Evolutionary conservation across 2,888 invertebrate genomes (phyloP), one percentile per base, ranked within the genome.

Genomic region (Trissolcus brochymenae): DNA sequence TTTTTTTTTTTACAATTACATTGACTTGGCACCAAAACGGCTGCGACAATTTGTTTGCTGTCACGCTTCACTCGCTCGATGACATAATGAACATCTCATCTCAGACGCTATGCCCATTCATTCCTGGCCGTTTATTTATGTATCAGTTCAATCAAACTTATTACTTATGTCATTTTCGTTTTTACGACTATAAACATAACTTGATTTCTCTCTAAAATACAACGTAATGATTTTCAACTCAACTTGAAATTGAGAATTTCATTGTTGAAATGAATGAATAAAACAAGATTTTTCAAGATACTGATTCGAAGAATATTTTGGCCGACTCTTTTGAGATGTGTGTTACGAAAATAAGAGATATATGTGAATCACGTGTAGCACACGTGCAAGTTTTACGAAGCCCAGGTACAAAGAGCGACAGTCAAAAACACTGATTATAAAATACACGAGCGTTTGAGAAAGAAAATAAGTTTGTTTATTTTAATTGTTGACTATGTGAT

Each of bases 311-410:
- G 4, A 51, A 19, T 17, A 51, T 51, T 55, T 56, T 55, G 41
- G 16, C n/a, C 46, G 14, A 9, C 46, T 57, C 46, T 4, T 13
- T 70, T 66, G 21, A 40, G 50, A 61, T 64, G 70, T 65, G 43
- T 64, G 65, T 61, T 61, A 70, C 61, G 74, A 62, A 74, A 71
- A 66, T 17, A 16, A 66, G 14, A 35, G 60, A 17, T 56, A 17
- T 56, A 73, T 74, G 61, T 59, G 50, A 50, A 60, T 71, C 78
- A 78, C 75, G 75, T 67, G 56, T 21, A 25, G 17, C 16, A 53
- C 57, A 78, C 74, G 70, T 70, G 71, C 16, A 67, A 51, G 50
- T 56, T 78, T 72, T 78, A 51, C 51, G 17, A 65, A 71, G 16
- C n/a, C 14, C 41, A 57, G 40, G 11, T 14, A 60, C 17, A 57